Percentiles rank a stretch among this genome's conserved stretches.
Conservation (phyloP, 1,140 invertebrate genomes). For the Paraescarpia echinospica region DNA sequence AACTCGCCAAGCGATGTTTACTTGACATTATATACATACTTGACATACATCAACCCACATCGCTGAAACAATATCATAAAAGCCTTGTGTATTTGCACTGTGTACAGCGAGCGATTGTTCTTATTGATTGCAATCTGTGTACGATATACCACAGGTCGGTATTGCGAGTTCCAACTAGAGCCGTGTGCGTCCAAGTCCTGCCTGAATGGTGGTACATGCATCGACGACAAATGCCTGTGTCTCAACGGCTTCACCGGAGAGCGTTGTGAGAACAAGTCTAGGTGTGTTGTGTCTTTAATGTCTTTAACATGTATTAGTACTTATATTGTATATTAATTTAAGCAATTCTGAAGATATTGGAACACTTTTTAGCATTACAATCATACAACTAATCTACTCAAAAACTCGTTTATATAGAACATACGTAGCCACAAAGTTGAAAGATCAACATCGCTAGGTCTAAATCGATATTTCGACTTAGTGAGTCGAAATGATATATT, state of each 20-base stretch:
- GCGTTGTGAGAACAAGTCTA: not conserved
- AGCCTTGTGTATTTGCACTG: not conserved
- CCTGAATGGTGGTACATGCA: constrained; percentile 84
- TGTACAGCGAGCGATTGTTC: not conserved
- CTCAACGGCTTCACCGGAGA: not conserved
- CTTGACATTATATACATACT: not conserved
- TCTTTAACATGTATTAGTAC: not conserved
- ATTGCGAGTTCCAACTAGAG: not conserved
- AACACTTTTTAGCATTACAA: too few species aligned
- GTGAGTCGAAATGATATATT: constrained; percentile 19
- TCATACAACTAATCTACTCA: too few species aligned
- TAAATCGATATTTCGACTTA: constrained; percentile 10
- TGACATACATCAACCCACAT: not conserved
- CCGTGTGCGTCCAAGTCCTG: constrained; percentile 74
- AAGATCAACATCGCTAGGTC: constrained; percentile 8
- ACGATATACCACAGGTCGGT: not conserved
- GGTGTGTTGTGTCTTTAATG: not conserved
- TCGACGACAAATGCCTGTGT: not conserved
- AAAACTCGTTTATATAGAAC: not conserved
- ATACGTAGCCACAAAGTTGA: not conserved
- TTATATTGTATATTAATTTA: too few species aligned
- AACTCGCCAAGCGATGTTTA: not conserved
- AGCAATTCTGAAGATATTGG: not conserved
- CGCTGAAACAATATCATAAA: not conserved
- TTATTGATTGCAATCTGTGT: not conserved